A percentile compares a stretch with the other conserved stretches of the same genome.
phyloP scores from a whole-genome alignment of 2,113 vertebrate genomes.

The Bubo bubo region DNA sequence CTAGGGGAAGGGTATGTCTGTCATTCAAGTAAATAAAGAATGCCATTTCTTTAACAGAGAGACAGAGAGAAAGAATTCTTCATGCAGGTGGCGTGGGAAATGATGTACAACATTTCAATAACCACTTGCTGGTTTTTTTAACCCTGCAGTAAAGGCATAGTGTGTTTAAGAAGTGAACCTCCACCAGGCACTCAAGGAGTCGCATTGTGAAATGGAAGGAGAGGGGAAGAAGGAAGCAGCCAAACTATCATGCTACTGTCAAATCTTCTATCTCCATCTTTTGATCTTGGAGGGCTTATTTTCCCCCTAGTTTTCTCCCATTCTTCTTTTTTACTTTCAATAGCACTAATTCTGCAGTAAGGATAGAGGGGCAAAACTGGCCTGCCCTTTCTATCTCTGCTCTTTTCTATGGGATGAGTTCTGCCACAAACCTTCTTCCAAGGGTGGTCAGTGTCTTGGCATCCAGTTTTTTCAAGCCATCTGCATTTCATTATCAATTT shows the following conservation, averaged over 20 bases:
- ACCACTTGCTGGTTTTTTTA: neutral
- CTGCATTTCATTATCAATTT: constrained; percentile 19
- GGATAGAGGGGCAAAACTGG: neutral
- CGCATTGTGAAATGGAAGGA: neutral
- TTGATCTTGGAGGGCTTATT: neutral
- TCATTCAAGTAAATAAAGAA: neutral
- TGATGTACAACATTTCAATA: neutral
- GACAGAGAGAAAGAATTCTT: neutral
- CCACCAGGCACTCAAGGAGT: neutral
- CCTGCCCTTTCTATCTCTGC: neutral
- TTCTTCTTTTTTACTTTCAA: neutral
- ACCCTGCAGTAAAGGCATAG: neutral
- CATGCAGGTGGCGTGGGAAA: neutral
- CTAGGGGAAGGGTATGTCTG: neutral
- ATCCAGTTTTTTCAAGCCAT: constrained; percentile 1
- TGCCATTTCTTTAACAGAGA: neutral
- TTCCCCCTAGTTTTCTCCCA: neutral
- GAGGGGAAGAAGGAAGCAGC: neutral
- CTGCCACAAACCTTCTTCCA: neutral
- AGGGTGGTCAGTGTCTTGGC: neutral
- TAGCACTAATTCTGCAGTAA: neutral
- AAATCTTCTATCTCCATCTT: neutral
- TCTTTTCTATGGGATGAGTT: neutral
- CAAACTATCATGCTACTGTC: neutral
- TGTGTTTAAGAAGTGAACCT: neutral